Evolutionary conservation across 1,140 invertebrate genomes (phyloP).

Genomic region (Sminthurides bifidus): DNA sequence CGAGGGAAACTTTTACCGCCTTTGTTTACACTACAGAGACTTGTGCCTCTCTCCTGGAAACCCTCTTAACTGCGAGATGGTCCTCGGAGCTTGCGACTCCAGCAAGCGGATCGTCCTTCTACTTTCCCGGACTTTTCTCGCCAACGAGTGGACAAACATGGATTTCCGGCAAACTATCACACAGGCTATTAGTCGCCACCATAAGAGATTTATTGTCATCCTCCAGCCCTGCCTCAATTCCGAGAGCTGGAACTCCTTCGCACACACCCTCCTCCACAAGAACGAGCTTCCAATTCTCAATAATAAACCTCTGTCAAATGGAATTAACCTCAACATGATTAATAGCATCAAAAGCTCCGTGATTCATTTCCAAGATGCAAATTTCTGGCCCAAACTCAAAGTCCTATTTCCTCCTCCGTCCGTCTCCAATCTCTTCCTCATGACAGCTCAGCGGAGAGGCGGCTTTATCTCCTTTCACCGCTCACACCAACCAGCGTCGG

Average conservation of each 20-base stretch:
- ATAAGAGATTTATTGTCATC: slow-evolving; percentile 66
- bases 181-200: slow-evolving; percentile 58
- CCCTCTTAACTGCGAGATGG: slow-evolving; percentile 49
- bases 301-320: too few relatives aligned
- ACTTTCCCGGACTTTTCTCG: slow-evolving; percentile 67
- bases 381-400: slow-evolving; percentile 27
- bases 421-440: not conserved
- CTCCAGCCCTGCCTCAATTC: slow-evolving; percentile 13
- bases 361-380: slow-evolving; percentile 21
- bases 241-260: slow-evolving; percentile 21
- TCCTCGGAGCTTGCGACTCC: slow-evolving; percentile 75
- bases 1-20: not conserved
- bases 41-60: slow-evolving; percentile 60
- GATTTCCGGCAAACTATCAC: slow-evolving; percentile 54
- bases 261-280: slow-evolving; percentile 13
- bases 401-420: slow-evolving; percentile 7
- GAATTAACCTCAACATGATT: too few relatives aligned
- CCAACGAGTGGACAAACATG: slow-evolving; percentile 72
- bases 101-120: slow-evolving; percentile 66
- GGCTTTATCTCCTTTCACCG: not conserved
- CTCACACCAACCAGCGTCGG: not conserved
- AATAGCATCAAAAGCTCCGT: not conserved
- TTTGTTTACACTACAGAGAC: slow-evolving; percentile 55
- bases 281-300: not conserved
- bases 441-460: not conserved